Evolutionary conservation across 64 coral and sea anemone species (phyloP).

Genomic region (Montipora efflorescens): DNA sequence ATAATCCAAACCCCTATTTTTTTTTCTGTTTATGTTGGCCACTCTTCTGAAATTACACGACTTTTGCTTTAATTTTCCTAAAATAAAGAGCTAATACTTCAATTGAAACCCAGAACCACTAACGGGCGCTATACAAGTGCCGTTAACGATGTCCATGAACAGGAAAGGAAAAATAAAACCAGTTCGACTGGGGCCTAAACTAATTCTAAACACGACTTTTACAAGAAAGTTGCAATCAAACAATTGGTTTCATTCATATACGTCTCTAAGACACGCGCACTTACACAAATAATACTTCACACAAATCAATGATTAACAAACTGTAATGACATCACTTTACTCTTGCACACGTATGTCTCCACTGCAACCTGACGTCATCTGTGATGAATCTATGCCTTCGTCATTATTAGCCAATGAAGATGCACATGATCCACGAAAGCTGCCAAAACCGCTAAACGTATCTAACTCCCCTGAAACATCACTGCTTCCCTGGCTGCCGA

Average conservation of each 20-base stretch:
- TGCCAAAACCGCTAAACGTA: conserved; percentile 54
- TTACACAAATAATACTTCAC: neutral
- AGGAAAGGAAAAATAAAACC: neutral
- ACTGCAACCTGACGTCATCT: conserved; percentile 54
- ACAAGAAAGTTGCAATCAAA: neutral
- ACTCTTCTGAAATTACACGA: neutral
- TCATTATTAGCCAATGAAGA: conserved; percentile 31
- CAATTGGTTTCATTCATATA: neutral
- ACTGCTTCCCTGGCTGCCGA: conserved; percentile 2
- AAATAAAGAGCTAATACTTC: neutral
- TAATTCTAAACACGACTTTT: conserved; percentile 7
- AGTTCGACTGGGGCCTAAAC: conserved; percentile 32
- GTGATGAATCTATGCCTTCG: conserved; percentile 56
- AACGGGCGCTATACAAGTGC: conserved; percentile 1
- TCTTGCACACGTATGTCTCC: conserved; percentile 45
- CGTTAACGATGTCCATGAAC: neutral
- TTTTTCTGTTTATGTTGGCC: neutral
- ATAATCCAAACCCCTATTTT: neutral
- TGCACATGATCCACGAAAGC: conserved; percentile 43
- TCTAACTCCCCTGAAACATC: conserved; percentile 28
- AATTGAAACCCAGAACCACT: neutral
- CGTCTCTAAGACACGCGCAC: neutral
- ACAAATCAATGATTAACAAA: neutral
- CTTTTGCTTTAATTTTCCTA: neutral
- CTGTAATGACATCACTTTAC: neutral